These are phyloP conservation scores for Pygoscelis antarcticus DNA, from an alignment of 2,113 vertebrate species.

Conservation along the genomic window DNA sequence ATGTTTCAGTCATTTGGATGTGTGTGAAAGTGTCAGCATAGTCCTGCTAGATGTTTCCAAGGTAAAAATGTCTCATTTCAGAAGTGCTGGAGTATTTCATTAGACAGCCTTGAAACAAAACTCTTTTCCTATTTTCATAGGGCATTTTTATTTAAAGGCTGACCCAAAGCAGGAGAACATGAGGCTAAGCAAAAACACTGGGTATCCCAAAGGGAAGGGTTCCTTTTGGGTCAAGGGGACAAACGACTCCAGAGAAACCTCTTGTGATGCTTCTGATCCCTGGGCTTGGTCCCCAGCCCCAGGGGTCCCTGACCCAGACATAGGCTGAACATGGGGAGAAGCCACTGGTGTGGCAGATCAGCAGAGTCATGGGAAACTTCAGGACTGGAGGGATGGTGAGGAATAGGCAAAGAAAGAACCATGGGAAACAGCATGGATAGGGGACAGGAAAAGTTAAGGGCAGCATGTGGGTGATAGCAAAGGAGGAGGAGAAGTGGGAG, in stretches of 20 bases:
- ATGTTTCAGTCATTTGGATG: slow-evolving; percentile 12
- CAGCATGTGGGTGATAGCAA: background rate
- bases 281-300: background rate
- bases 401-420: background rate
- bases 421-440: background rate
- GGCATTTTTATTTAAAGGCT: background rate
- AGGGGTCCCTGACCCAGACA: background rate
- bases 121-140: background rate
- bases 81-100: slow-evolving; percentile 24
- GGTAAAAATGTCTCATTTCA: slow-evolving; percentile 24
- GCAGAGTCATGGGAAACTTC: background rate
- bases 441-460: background rate
- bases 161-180: background rate
- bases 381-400: background rate
- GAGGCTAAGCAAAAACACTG: background rate
- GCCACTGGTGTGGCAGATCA: background rate
- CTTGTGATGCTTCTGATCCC: background rate
- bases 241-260: background rate
- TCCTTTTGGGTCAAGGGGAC: background rate
- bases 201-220: background rate
- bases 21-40: slow-evolving; percentile 1
- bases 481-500: background rate
- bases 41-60: slow-evolving; percentile 26
- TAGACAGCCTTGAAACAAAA: slow-evolving; percentile 44
- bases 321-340: background rate